Evolutionary conservation across 1,140 invertebrate species (phyloP).

Genomic region (Diachasma alloeum): DNA sequence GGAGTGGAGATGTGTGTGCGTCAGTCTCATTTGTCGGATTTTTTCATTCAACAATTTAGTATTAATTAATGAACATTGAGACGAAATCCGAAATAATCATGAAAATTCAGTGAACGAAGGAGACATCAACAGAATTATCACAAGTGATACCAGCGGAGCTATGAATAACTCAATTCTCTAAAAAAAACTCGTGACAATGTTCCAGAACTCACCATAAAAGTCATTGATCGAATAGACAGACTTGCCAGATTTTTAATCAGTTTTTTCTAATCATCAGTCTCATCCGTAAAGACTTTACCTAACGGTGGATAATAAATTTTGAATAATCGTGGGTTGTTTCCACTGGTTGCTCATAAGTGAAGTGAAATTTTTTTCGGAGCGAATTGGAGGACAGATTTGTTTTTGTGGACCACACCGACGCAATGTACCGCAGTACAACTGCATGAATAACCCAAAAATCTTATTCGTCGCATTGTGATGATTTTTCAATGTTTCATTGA

Average conservation of each 20-base stretch:
- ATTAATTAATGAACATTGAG: background rate
- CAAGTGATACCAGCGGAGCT: background rate
- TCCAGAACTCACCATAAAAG: slow-evolving; percentile 24
- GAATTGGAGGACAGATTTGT: background rate
- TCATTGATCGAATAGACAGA: slow-evolving; percentile 14
- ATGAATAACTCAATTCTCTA: background rate
- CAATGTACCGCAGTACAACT: background rate
- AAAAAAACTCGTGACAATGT: slow-evolving; percentile 9
- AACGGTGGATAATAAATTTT: background rate
- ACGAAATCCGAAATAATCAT: background rate
- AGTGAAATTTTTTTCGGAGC: background rate
- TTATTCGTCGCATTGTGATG: background rate
- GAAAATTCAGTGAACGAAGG: background rate
- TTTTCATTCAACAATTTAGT: background rate
- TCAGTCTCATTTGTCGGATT: background rate
- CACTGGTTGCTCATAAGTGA: background rate
- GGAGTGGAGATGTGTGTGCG: background rate
- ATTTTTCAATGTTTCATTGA: background rate
- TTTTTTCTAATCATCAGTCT: background rate
- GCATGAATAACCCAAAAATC: background rate
- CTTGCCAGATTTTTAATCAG: slow-evolving; percentile 10
- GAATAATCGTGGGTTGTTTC: background rate
- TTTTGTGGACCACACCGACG: background rate
- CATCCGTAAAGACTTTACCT: too few relatives aligned
- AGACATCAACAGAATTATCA: background rate